Base-by-base conservation (phyloP, 92 coral and sea anemone genomes). In the Bergia puertoricense region DNA sequence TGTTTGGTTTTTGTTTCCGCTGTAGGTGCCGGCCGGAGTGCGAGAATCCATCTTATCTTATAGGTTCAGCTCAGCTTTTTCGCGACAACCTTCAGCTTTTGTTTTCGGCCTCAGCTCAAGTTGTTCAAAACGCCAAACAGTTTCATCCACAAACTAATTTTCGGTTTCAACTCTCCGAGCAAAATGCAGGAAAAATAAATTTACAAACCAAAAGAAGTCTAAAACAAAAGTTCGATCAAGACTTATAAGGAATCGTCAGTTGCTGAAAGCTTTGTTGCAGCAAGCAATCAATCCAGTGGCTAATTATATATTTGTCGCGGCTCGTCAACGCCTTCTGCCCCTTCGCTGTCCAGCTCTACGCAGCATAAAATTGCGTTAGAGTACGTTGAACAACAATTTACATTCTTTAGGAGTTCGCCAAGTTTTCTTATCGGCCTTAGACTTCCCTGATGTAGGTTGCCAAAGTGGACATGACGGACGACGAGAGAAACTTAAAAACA, bases 31-130 rank as follows among this genome's bases (percentile, higher is more conserved):
- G 30, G 30, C 56, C 1, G 66, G 79, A 23, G 87, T 84, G 30
- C 77, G 20, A 48, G 65, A 67, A 6, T 71, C 87, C 87, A 84
- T 83, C 42, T 23, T 68, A 41, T 39, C 46, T 74, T 74, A 6
- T 18, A 15, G 3, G 16, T 54, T 54, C 59, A 54, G 59, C 20
- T 83, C 77, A 48, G 86, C 65, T 69, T 38, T 42, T 40, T 18
- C 36, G 75, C 22, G 23, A 3, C 54, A 76, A 76, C 80, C 59
- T 82, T 82, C 68, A 71, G 79, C 30, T 18, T 48, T 8, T 36
- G 11, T 39, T 56, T 57, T 56, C 66, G 5, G 20, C n/a, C n/a
- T 79, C 74, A 39, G 38, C 38, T 82, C 11, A 82, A 69, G 54
- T 10, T 37, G 68, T 13, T 45, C 65, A 71, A 38, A 42, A 84